Percentiles rank a stretch among this genome's conserved stretches.
These are phyloP conservation scores for Macrotis lagotis DNA, from an alignment of 2,113 vertebrate species.

Conservation along the genomic window DNA sequence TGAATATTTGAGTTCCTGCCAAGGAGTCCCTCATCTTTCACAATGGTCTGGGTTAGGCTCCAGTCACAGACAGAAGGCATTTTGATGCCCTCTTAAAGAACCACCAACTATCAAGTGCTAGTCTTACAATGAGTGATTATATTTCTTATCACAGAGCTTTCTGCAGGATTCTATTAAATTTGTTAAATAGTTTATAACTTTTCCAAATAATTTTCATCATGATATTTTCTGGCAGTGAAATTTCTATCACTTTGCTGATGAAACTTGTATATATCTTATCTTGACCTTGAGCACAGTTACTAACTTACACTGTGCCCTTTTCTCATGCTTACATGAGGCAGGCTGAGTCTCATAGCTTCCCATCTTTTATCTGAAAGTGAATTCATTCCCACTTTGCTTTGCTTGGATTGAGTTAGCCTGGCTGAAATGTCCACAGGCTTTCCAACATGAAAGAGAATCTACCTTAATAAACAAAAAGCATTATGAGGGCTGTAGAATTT, in stretches of 20 bases:
- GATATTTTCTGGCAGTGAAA: constrained; percentile 31
- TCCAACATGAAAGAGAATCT: not conserved
- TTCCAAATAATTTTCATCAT: constrained; percentile 14
- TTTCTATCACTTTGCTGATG: constrained; percentile 29
- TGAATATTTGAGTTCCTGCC: not conserved
- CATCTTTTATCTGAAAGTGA: not conserved
- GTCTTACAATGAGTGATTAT: constrained; percentile 26
- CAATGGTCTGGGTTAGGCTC: not conserved
- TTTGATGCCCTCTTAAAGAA: not conserved
- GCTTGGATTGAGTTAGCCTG: not conserved
- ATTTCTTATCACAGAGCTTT: not conserved
- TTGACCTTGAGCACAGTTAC: constrained; percentile 55
- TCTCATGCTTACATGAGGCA: not conserved
- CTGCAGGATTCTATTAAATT: constrained; percentile 1
- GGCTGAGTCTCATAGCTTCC: not conserved
- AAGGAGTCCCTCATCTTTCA: not conserved
- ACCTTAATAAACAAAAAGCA: not conserved
- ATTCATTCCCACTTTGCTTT: not conserved
- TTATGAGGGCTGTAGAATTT: not conserved
- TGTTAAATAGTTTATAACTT: not conserved
- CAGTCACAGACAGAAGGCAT: not conserved
- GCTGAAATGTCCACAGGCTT: not conserved
- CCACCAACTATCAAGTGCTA: not conserved
- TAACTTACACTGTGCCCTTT: not conserved
- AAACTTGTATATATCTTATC: not conserved